Conservation (phyloP, 1,140 invertebrate species). For the Pseudachorutes palmiensis region DNA sequence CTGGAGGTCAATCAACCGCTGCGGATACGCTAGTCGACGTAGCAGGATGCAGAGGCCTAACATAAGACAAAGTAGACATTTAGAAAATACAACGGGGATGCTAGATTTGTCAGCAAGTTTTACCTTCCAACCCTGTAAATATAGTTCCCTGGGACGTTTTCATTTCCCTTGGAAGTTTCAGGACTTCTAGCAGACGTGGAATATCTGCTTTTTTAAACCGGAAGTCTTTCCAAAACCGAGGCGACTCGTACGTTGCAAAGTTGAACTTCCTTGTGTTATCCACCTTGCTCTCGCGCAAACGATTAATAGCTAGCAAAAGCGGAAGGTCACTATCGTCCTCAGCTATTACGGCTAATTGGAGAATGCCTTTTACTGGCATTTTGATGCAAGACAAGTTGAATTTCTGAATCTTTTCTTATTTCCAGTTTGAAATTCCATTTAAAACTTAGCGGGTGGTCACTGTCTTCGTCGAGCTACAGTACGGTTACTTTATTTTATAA, state of each 20-base stretch:
- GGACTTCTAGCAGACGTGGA: neutral
- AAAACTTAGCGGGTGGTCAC: no score
- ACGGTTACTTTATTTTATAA: no score
- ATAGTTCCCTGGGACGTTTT: neutral
- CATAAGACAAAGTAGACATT: neutral
- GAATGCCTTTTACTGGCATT: neutral
- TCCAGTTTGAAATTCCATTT: no score
- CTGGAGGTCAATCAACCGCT: constrained; percentile 8
- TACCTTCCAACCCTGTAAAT: neutral
- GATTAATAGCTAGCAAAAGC: neutral
- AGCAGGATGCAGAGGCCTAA: constrained; percentile 17
- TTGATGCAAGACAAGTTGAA: no score
- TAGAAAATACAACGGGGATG: neutral
- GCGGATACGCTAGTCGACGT: constrained; percentile 15
- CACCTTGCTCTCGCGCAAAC: neutral
- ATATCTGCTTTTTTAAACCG: neutral
- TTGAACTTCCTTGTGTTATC: neutral
- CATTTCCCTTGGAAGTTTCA: neutral
- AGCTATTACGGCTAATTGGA: neutral
- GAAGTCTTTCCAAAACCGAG: neutral
- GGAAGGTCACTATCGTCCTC: neutral
- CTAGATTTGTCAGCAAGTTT: neutral
- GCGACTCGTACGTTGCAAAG: neutral
- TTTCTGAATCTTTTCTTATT: no score
- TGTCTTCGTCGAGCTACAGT: no score